Evolutionary conservation across 2,113 vertebrate species (phyloP).

Genomic region (Nasalis larvatus): DNA sequence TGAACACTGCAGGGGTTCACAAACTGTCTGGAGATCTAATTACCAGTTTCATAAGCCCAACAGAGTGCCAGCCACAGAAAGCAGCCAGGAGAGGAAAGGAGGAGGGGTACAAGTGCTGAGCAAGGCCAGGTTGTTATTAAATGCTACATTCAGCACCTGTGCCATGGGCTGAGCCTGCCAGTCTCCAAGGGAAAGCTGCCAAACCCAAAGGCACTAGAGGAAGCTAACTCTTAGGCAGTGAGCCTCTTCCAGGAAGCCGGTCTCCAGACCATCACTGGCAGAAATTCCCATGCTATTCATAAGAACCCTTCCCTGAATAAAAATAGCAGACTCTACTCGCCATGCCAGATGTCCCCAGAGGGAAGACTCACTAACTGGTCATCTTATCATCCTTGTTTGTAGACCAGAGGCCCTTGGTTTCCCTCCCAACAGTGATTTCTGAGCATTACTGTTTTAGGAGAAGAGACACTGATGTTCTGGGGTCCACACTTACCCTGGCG

Average conservation of each 20-base stretch:
- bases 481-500: conserved; percentile 86
- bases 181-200: not conserved
- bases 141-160: not conserved
- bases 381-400: not conserved
- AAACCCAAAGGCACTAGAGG: not conserved
- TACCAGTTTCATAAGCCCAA: not conserved
- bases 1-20: not conserved
- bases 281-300: rapidly evolving
- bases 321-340: not conserved
- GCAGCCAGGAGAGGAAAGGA: not conserved
- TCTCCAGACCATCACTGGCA: not conserved
- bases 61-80: not conserved
- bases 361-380: not conserved
- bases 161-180: not conserved
- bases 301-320: not conserved
- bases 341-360: rapidly evolving
- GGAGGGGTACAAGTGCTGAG: rapidly evolving
- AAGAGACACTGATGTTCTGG: not conserved
- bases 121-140: not conserved
- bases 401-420: not conserved
- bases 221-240: not conserved
- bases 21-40: not conserved
- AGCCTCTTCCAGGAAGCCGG: not conserved
- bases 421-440: not conserved
- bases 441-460: not conserved